Conservation (phyloP, 2,797 vertebrate species). For the Remorina albescens region DNA sequence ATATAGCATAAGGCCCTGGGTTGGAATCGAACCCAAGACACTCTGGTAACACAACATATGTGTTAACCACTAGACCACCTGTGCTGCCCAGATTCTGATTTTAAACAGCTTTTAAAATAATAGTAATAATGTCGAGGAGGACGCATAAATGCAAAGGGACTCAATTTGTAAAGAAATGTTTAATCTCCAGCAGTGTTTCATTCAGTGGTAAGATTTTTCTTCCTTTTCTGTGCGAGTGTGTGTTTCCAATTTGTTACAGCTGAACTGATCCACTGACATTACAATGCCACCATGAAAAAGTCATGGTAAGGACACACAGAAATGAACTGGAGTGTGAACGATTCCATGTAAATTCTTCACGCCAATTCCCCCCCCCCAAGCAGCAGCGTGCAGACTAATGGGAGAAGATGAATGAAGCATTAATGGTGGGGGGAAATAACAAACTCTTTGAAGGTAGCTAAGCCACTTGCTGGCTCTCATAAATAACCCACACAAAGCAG, state of each 20-base stretch:
- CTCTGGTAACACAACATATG: too few relatives aligned
- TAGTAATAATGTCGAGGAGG: too few relatives aligned
- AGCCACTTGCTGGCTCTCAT: constrained; percentile 41
- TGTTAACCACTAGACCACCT: too few relatives aligned
- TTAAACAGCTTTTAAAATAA: too few relatives aligned
- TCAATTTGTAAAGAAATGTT: not conserved
- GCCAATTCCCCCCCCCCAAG: constrained; percentile 32
- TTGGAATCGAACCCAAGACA: too few relatives aligned
- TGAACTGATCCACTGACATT: not conserved
- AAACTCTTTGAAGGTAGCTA: constrained; percentile 49
- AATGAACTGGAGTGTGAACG: constrained; percentile 45
- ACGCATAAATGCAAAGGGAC: not conserved
- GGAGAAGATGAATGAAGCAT: constrained; percentile 57
- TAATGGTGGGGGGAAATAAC: constrained; percentile 29
- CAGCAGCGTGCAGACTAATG: constrained; percentile 33
- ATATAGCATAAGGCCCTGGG: too few relatives aligned
- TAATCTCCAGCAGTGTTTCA: not conserved
- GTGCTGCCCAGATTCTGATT: too few relatives aligned
- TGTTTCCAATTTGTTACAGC: not conserved
- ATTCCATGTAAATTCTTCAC: constrained; percentile 57
- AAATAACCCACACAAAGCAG: constrained; percentile 62
- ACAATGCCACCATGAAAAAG: constrained; percentile 21
- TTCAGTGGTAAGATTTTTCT: not conserved
- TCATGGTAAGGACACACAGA: constrained; percentile 36
- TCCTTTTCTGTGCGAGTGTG: too few relatives aligned